Evolutionary conservation across 2,113 vertebrate genomes (phyloP).

Genomic region (Alosa alosa): DNA sequence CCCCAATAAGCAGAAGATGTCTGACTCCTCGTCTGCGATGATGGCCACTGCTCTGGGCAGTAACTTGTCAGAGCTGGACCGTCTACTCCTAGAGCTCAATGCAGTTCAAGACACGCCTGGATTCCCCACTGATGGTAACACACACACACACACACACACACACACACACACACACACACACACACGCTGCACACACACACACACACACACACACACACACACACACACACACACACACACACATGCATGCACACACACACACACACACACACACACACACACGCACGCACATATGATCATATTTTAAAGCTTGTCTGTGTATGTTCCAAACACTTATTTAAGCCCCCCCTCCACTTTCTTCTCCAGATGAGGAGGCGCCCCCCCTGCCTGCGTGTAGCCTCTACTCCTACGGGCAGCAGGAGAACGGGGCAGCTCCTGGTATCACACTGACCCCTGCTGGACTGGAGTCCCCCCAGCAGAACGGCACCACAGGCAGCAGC

Average conservation of each 20-base stretch:
- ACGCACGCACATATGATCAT: not conserved
- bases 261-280: not conserved
- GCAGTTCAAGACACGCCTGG: conserved; percentile 83
- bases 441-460: conserved; percentile 67
- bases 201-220: not conserved
- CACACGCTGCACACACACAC: not conserved
- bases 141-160: not conserved
- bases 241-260: not conserved
- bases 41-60: conserved; percentile 89
- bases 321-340: not conserved
- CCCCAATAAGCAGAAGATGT: conserved; percentile 93
- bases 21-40: conserved; percentile 82
- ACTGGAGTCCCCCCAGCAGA: conserved; percentile 86
- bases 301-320: not conserved
- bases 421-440: conserved; percentile 73
- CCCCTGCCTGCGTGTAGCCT: conserved; percentile 75
- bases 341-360: not conserved
- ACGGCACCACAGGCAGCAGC: conserved; percentile 60
- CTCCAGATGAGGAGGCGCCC: conserved; percentile 70
- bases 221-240: not conserved
- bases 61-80: conserved; percentile 94
- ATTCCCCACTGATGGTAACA: conserved; percentile 80
- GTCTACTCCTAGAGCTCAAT: conserved; percentile 91
- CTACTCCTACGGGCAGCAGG: conserved; percentile 67
- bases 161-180: not conserved